Percentiles rank a stretch among this genome's conserved stretches.
Conservation (phyloP, 2,797 vertebrate genomes). For the Choloepus didactylus region DNA sequence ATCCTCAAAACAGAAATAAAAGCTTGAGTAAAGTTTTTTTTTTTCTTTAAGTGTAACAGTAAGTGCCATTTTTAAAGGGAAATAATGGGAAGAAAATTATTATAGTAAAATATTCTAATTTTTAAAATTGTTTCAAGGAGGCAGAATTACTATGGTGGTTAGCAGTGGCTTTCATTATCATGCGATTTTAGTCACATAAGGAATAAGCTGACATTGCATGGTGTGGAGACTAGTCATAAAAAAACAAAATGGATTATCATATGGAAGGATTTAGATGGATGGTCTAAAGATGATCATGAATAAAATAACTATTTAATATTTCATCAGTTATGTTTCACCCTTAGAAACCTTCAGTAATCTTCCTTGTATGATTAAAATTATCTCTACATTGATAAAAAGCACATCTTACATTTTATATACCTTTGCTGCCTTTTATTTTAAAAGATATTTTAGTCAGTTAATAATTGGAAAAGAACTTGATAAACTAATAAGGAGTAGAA, state of each 20-base stretch:
- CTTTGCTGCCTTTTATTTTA: not conserved
- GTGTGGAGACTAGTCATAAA: not conserved
- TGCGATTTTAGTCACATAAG: not conserved
- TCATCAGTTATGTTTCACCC: not conserved
- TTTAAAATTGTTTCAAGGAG: not conserved
- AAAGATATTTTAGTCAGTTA: constrained; percentile 27
- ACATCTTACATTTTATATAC: not conserved
- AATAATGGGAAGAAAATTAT: not conserved
- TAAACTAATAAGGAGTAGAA: constrained; percentile 36
- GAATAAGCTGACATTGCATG: not conserved
- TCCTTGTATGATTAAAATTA: not conserved
- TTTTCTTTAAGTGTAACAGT: not conserved
- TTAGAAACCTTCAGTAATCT: not conserved
- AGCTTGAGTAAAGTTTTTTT: not conserved
- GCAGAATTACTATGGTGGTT: not conserved
- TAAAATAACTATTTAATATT: not conserved
- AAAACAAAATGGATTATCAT: not conserved
- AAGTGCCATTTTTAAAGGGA: not conserved
- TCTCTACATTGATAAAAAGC: not conserved
- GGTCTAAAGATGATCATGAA: not conserved
- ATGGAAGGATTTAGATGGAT: not conserved
- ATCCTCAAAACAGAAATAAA: constrained; percentile 34
- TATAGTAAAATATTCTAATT: constrained; percentile 2
- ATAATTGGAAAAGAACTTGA: constrained; percentile 26
- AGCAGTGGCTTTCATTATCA: not conserved